A percentile compares a stretch with the other conserved stretches of the same genome.
These are phyloP conservation scores for Halcyon malimbica DNA, from an alignment of 2,113 vertebrate species.

Conservation along the genomic window DNA sequence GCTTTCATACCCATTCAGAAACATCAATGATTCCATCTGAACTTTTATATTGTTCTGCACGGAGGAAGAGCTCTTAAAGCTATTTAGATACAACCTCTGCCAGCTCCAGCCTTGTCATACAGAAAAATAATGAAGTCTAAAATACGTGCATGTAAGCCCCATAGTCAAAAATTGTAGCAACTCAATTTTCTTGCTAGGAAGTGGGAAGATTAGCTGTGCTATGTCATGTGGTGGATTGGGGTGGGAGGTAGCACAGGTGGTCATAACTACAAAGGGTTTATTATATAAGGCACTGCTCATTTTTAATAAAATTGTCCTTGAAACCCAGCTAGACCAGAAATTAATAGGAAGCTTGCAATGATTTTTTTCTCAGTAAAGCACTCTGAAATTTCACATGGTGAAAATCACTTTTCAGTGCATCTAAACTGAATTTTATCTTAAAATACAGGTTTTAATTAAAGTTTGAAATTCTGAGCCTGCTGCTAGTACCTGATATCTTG, in stretches of 20 bases:
- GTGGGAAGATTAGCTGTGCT: conserved; percentile 30
- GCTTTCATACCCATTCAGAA: background rate
- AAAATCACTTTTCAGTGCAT: conserved; percentile 45
- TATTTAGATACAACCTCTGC: background rate
- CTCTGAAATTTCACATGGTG: conserved; percentile 16
- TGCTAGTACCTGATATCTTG: conserved; percentile 45
- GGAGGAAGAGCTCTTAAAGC: background rate
- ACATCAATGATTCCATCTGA: conserved; percentile 3
- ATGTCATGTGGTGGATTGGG: background rate
- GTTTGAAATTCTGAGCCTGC: conserved; percentile 32
- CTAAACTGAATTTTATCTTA: conserved; percentile 48
- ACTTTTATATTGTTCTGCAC: background rate
- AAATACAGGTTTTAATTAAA: conserved; percentile 69
- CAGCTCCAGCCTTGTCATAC: background rate
- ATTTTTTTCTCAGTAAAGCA: conserved; percentile 16
- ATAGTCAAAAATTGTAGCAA: background rate
- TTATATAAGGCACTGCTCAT: conserved; percentile 37
- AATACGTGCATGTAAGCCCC: background rate
- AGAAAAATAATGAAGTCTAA: conserved; percentile 34
- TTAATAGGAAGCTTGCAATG: conserved; percentile 39
- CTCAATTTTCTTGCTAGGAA: conserved; percentile 37
- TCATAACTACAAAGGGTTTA: conserved; percentile 44
- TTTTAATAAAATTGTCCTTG: conserved; percentile 69
- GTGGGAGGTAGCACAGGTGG: conserved; percentile 47
- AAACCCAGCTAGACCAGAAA: conserved; percentile 43